Evolutionary conservation across 2,888 invertebrate genomes (phyloP).

Genomic region (Muscina levida): DNA sequence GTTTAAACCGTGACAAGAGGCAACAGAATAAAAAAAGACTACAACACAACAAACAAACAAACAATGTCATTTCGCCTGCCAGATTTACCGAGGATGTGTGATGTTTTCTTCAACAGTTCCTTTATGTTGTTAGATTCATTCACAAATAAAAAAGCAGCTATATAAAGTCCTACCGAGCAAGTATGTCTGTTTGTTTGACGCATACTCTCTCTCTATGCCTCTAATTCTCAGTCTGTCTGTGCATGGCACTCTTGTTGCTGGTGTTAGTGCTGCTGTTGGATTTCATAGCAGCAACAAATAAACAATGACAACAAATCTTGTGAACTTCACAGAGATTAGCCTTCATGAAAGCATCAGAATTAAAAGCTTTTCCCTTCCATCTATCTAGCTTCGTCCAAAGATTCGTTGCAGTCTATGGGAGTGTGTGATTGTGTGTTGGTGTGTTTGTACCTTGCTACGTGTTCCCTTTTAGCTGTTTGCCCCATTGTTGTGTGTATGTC

Average conservation of each 20-base stretch:
- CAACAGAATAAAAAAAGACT: constrained; percentile 6
- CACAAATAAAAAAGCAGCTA: constrained; percentile 13
- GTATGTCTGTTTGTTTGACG: too few species aligned
- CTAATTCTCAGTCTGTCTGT: constrained; percentile 39
- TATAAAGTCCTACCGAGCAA: too few species aligned
- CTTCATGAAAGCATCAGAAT: constrained; percentile 80
- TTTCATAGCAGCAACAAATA: constrained; percentile 67
- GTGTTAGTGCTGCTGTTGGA: constrained; percentile 58
- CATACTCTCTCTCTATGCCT: too few species aligned
- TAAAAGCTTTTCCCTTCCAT: constrained; percentile 76
- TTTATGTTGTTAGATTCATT: constrained; percentile 33
- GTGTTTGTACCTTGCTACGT: constrained; percentile 35
- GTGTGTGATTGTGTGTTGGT: constrained; percentile 15
- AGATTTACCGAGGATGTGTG: constrained; percentile 70
- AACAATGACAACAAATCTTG: constrained; percentile 74
- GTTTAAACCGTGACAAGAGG: background rate
- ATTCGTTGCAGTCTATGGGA: constrained; percentile 1
- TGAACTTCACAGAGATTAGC: constrained; percentile 79
- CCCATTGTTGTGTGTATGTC: constrained; percentile 20
- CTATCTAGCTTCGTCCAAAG: constrained; percentile 7
- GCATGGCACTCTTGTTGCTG: constrained; percentile 57
- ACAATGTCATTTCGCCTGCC: constrained; percentile 74
- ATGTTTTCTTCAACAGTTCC: constrained; percentile 28
- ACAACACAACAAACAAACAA: constrained; percentile 35
- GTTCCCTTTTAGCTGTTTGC: constrained; percentile 56